These are phyloP conservation scores for Pseudeuparius sepicola DNA, from an alignment of 2,888 invertebrate species.

Conservation along the genomic window DNA sequence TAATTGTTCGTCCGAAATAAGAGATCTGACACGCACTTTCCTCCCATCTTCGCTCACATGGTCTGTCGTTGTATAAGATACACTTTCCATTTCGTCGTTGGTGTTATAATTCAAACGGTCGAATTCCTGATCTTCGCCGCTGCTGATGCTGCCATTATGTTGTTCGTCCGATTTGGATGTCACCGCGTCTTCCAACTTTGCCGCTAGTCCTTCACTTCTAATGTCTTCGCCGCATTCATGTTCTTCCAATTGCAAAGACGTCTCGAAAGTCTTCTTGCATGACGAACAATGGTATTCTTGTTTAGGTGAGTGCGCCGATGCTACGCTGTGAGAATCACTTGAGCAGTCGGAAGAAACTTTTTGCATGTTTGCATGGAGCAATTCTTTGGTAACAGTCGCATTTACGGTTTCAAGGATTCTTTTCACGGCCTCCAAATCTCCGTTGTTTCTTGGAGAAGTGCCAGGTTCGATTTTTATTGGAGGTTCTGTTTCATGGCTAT, in stretches of 20 bases:
- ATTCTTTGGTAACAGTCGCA: conserved; percentile 63
- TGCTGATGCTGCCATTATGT: conserved; percentile 38
- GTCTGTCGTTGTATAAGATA: conserved; percentile 41
- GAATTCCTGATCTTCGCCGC: conserved; percentile 41
- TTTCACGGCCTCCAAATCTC: conserved; percentile 55
- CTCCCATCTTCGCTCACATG: conserved; percentile 48
- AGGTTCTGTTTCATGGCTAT: conserved; percentile 40
- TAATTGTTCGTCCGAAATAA: conserved; percentile 91
- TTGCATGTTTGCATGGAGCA: conserved; percentile 58
- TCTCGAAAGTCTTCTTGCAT: conserved; percentile 50
- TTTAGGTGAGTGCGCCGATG: conserved; percentile 32
- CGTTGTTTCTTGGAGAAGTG: conserved; percentile 36
- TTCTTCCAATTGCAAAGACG: conserved; percentile 52
- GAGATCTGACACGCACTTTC: conserved; percentile 84
- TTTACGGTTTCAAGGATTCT: conserved; percentile 66
- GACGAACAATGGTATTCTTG: conserved; percentile 45
- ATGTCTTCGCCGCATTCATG: conserved; percentile 61
- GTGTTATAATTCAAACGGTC: conserved; percentile 38
- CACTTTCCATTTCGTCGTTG: conserved; percentile 45
- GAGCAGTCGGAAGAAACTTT: conserved; percentile 52
- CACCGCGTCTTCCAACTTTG: conserved; percentile 61
- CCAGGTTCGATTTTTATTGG: conserved; percentile 33
- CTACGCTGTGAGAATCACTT: conserved; percentile 37
- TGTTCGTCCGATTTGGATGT: conserved; percentile 44
- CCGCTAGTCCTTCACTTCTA: conserved; percentile 65